Percentiles rank a stretch among this genome's conserved stretches.
phyloP scores from a whole-genome alignment of 2,888 invertebrate genomes.

The Opisthograptis luteolata region DNA sequence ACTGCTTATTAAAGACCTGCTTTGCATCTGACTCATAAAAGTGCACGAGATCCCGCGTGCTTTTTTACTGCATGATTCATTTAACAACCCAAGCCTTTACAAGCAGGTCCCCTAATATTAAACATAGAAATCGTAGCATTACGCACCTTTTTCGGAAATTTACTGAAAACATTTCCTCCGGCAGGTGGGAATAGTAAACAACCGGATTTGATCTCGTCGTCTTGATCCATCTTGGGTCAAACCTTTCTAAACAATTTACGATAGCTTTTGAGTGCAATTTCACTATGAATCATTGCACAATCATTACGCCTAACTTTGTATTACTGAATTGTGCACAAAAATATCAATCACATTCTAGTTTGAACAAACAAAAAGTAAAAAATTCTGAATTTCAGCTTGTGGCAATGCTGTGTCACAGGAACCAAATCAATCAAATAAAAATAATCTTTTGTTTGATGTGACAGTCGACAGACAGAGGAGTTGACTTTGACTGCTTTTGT shows the following conservation, averaged over 20 bases:
- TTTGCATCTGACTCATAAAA: constrained; percentile 42
- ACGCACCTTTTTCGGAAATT: constrained; percentile 90
- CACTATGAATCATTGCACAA: constrained; percentile 48
- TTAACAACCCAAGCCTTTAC: not conserved
- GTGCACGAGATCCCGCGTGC: constrained; percentile 26
- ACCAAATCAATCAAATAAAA: not conserved
- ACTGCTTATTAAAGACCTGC: constrained; percentile 27
- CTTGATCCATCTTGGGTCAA: constrained; percentile 86
- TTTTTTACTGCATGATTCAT: constrained; percentile 24
- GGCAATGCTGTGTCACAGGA: not conserved
- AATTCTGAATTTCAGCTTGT: not conserved
- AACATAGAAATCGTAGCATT: constrained; percentile 11
- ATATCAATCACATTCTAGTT: not conserved
- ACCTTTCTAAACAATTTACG: constrained; percentile 41
- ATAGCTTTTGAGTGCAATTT: not conserved
- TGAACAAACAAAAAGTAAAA: not conserved
- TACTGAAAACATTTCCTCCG: constrained; percentile 86
- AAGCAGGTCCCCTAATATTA: constrained; percentile 7
- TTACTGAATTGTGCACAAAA: not conserved
- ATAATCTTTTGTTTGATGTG: not conserved
- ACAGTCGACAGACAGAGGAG: too few species aligned
- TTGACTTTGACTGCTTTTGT: too few species aligned
- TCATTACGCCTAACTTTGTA: constrained; percentile 4
- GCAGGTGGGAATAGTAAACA: constrained; percentile 90
- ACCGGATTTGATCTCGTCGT: constrained; percentile 90